Percentiles rank a stretch among this genome's conserved stretches.
Conservation (phyloP, 2,797 vertebrate species). For the Chloroceryle inda region DNA sequence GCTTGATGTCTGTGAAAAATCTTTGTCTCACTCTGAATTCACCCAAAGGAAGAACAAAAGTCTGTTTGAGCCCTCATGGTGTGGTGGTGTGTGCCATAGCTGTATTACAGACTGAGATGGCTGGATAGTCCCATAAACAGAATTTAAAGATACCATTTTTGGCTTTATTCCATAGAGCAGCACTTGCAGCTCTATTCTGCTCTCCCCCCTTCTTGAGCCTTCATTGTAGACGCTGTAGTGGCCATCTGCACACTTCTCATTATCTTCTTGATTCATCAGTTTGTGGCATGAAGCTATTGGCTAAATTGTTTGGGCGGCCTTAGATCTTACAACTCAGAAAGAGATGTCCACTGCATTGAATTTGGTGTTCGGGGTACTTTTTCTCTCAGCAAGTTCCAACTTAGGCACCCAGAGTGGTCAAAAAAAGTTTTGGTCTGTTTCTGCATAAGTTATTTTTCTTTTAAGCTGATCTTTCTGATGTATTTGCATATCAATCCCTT, state of each 20-base stretch:
- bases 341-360: not conserved
- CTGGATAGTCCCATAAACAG: not conserved
- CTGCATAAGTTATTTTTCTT: not conserved
- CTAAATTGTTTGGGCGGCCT: not conserved
- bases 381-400: not conserved
- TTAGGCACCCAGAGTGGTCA: not conserved
- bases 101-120: not conserved
- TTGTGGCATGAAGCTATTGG: not conserved
- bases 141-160: not conserved
- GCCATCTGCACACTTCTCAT: not conserved
- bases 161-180: not conserved
- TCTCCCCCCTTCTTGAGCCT: not conserved
- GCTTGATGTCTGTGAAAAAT: not conserved
- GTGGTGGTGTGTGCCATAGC: not conserved
- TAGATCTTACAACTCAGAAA: not conserved
- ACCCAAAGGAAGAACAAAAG: not conserved
- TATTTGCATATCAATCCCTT: not conserved
- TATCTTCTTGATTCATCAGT: not conserved
- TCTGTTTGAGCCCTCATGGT: not conserved
- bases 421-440: not conserved
- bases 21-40: not conserved
- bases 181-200: not conserved
- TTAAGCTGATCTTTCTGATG: not conserved
- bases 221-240: not conserved
- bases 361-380: not conserved